Evolutionary conservation across 1,140 invertebrate species (phyloP).

Genomic region (Drosophila suzukii): DNA sequence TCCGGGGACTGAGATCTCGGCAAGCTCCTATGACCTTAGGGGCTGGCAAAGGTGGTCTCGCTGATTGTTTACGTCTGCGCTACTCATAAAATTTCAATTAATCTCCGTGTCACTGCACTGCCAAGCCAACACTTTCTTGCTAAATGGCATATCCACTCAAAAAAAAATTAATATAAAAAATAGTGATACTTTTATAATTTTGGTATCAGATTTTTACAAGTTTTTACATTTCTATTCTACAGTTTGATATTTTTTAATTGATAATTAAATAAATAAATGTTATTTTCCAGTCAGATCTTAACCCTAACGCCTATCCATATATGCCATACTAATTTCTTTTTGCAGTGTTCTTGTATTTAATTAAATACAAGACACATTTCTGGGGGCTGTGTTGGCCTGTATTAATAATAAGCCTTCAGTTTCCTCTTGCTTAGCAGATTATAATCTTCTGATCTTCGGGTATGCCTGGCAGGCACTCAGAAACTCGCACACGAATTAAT

Average conservation of each 20-base stretch:
- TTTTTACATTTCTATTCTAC: background rate
- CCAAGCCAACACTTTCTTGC: constrained; percentile 21
- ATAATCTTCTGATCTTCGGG: constrained; percentile 51
- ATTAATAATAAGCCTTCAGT: constrained; percentile 71
- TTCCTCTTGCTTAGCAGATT: constrained; percentile 63
- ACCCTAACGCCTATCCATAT: too few species aligned
- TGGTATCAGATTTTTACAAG: too few species aligned
- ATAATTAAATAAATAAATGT: too few species aligned
- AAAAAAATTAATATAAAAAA: background rate
- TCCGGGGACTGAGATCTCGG: constrained; percentile 30
- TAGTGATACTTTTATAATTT: too few species aligned
- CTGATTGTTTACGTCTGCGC: constrained; percentile 81
- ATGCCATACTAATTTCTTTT: background rate
- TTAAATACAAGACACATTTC: constrained; percentile 65
- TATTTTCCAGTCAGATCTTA: background rate
- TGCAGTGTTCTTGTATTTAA: constrained; percentile 53
- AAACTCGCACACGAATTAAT: constrained; percentile 79
- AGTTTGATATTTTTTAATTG: too few species aligned
- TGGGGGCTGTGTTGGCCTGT: constrained; percentile 39
- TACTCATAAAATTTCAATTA: constrained; percentile 84
- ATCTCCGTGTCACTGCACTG: constrained; percentile 74
- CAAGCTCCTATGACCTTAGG: constrained; percentile 73
- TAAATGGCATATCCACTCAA: constrained; percentile 38
- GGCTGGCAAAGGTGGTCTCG: constrained; percentile 80
- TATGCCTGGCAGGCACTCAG: constrained; percentile 49